Conservation (phyloP, 2,888 invertebrate species). For the Agapetus fuscipes region DNA sequence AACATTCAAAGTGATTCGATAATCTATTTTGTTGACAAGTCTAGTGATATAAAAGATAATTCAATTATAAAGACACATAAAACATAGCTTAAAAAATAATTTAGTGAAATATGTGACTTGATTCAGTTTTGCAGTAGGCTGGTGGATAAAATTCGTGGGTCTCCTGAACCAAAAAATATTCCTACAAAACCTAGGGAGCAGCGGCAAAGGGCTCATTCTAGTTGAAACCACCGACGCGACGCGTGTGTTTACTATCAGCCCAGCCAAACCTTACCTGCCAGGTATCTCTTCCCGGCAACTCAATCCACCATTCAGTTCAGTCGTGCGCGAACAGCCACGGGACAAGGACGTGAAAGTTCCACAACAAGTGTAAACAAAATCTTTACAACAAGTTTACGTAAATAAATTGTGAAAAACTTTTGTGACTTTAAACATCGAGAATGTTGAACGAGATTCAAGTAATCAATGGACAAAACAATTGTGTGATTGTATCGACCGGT, state of each 20-base stretch:
- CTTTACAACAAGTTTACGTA: neutral
- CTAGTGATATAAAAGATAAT: too few species aligned
- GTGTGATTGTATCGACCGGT: slow-evolving; percentile 50
- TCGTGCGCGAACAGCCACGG: slow-evolving; percentile 7
- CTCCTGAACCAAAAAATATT: slow-evolving; percentile 16
- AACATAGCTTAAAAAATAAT: too few species aligned
- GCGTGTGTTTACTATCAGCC: slow-evolving; percentile 7
- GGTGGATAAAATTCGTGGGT: slow-evolving; percentile 11
- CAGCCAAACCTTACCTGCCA: slow-evolving; percentile 3
- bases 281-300: neutral
- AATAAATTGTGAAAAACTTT: neutral
- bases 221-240: slow-evolving; percentile 15
- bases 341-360: slow-evolving; percentile 1
- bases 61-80: too few species aligned
- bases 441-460: slow-evolving; percentile 48
- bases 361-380: neutral
- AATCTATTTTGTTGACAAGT: too few species aligned
- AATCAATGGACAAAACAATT: slow-evolving; percentile 47
- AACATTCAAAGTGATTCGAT: too few species aligned
- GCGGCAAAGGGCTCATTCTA: slow-evolving; percentile 20
- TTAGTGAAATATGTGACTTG: too few species aligned
- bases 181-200: slow-evolving; percentile 21
- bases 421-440: slow-evolving; percentile 22
- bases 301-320: slow-evolving; percentile 4
- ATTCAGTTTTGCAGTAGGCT: too few species aligned